These are phyloP conservation scores for Riparia riparia DNA, from an alignment of 2,113 vertebrate genomes.

Conservation along the genomic window DNA sequence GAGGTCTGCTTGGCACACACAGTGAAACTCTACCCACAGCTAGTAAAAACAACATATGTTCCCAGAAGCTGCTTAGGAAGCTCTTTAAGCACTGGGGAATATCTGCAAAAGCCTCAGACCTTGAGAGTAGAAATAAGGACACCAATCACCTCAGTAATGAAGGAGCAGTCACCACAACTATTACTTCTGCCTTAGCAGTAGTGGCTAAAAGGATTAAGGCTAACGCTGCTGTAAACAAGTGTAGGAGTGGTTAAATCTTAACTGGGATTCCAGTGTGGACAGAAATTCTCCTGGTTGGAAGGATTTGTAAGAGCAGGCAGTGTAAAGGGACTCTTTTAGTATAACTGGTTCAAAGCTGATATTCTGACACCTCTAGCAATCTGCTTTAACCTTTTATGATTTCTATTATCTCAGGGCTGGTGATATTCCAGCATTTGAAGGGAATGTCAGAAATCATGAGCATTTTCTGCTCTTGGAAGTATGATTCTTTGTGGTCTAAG, in stretches of 20 bases:
- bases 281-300: not conserved
- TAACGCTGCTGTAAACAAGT: not conserved
- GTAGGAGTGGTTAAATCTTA: not conserved
- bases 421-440: not conserved
- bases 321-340: not conserved
- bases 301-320: not conserved
- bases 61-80: conserved; percentile 65
- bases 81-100: conserved; percentile 16
- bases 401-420: not conserved
- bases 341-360: not conserved
- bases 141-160: not conserved
- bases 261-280: not conserved
- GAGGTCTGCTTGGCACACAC: conserved; percentile 22
- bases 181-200: not conserved
- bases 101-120: conserved; percentile 21
- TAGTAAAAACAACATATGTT: conserved; percentile 66
- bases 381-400: not conserved
- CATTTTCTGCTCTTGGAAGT: not conserved
- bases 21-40: conserved; percentile 43
- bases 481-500: not conserved
- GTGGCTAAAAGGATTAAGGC: not conserved
- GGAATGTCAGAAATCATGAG: not conserved
- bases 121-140: conserved; percentile 14
- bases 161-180: not conserved
- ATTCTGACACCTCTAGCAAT: not conserved